These are phyloP conservation scores for Oplegnathus fasciatus DNA, from an alignment of 2,113 vertebrate species.

Conservation along the genomic window DNA sequence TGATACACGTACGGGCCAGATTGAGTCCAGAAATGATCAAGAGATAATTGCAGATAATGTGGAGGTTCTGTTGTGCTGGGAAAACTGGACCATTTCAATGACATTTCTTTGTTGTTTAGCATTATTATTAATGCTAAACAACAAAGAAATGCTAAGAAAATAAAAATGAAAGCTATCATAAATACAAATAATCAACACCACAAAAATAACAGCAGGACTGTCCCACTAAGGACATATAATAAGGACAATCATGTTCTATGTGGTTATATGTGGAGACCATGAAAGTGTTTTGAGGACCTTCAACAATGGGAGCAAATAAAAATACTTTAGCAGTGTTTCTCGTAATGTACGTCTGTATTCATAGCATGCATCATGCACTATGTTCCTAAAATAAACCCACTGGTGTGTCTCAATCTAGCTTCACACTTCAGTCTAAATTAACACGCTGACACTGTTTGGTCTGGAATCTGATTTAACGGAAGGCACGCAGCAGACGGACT, in stretches of 20 bases:
- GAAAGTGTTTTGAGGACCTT: neutral
- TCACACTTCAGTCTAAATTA: slow-evolving; percentile 12
- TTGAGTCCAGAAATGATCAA: no score
- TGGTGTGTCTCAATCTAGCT: neutral
- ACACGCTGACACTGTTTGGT: neutral
- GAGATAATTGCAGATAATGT: no score
- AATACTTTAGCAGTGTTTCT: neutral
- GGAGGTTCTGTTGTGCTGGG: no score
- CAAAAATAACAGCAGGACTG: neutral
- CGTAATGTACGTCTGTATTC: neutral
- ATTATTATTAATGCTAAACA: no score
- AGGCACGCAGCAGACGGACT: neutral
- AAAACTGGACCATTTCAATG: no score
- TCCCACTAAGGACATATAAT: no score
- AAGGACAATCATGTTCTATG: neutral
- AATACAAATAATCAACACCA: neutral
- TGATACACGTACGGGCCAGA: no score
- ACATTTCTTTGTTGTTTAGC: no score
- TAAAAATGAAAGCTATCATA: neutral
- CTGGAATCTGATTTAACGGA: neutral
- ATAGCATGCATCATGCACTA: neutral
- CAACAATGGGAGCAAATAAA: neutral
- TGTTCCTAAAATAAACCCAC: neutral
- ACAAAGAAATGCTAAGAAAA: neutral
- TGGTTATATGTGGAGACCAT: neutral